Evolutionary conservation across 92 coral and sea anemone species (phyloP).

Genomic region (Porites cylindrica): DNA sequence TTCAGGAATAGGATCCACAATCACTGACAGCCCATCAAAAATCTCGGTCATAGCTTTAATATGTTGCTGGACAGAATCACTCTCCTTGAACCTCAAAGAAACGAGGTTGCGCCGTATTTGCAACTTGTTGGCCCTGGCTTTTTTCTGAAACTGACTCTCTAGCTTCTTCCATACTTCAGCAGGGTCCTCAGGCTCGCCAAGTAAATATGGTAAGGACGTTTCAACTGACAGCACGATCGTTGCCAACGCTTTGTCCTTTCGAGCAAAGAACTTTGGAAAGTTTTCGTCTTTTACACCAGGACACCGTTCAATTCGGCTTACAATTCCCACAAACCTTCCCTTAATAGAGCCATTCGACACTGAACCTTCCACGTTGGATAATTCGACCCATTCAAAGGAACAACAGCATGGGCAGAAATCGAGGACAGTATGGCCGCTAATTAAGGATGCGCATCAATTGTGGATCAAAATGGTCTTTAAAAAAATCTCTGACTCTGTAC

Average conservation of each 20-base stretch:
- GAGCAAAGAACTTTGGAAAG: no score
- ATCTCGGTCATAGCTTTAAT: no score
- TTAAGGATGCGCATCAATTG: no score
- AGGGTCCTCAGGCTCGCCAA: conserved; percentile 71
- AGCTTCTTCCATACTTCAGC: conserved; percentile 62
- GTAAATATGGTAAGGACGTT: conserved; percentile 59
- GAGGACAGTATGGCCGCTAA: no score
- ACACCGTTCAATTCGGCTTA: conserved; percentile 56
- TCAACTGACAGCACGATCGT: conserved; percentile 66
- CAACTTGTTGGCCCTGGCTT: conserved; percentile 65
- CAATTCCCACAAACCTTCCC: conserved; percentile 63
- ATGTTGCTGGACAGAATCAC: no score
- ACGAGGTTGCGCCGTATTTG: conserved; percentile 42
- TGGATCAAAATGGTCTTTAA: no score
- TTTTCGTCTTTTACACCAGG: conserved; percentile 66
- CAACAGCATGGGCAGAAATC: no score
- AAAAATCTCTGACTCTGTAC: no score
- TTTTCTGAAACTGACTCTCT: conserved; percentile 68
- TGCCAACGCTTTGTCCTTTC: conserved; percentile 63
- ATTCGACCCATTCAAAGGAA: conserved; percentile 67
- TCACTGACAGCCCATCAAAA: no score
- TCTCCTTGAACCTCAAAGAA: conserved; percentile 53
- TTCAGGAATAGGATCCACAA: conserved; percentile 61
- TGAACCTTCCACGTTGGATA: conserved; percentile 70
- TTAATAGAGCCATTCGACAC: no score